Evolutionary conservation across 2,888 invertebrate genomes (phyloP).

Genomic region (Netelia virgata): DNA sequence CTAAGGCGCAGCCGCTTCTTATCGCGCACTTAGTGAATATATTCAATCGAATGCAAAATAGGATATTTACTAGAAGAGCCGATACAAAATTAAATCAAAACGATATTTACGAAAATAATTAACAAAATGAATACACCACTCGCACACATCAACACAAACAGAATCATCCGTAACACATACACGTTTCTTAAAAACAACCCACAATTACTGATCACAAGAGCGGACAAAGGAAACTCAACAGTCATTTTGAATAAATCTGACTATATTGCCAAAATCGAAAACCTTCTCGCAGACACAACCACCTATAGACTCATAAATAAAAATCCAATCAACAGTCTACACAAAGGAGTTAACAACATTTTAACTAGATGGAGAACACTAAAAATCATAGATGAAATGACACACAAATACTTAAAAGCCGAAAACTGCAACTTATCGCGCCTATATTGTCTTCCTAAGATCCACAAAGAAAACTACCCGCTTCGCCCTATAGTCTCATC

Average conservation of each 20-base stretch:
- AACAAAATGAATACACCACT: background rate
- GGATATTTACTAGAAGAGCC: background rate
- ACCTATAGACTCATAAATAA: constrained; percentile 18
- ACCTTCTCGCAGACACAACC: background rate
- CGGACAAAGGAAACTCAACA: constrained; percentile 23
- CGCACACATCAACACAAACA: background rate
- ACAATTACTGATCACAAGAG: constrained; percentile 26
- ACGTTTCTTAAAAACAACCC: constrained; percentile 6
- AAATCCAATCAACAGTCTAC: background rate
- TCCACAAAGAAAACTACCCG: constrained; percentile 9
- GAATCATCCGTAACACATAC: constrained; percentile 19
- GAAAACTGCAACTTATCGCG: too few relatives aligned
- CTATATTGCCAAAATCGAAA: constrained; percentile 2
- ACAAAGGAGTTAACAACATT: background rate
- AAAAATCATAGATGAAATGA: background rate
- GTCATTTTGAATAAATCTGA: background rate
- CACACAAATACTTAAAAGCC: background rate
- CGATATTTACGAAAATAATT: background rate
- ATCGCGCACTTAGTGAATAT: too few relatives aligned
- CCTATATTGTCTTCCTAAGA: constrained; percentile 16
- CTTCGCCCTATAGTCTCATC: background rate
- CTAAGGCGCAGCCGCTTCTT: too few relatives aligned
- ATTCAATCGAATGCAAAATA: constrained; percentile 3
- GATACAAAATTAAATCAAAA: background rate
- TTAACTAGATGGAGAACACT: constrained; percentile 4